Conservation (phyloP, 2,797 vertebrate species). For the Diglossa cyanea region DNA sequence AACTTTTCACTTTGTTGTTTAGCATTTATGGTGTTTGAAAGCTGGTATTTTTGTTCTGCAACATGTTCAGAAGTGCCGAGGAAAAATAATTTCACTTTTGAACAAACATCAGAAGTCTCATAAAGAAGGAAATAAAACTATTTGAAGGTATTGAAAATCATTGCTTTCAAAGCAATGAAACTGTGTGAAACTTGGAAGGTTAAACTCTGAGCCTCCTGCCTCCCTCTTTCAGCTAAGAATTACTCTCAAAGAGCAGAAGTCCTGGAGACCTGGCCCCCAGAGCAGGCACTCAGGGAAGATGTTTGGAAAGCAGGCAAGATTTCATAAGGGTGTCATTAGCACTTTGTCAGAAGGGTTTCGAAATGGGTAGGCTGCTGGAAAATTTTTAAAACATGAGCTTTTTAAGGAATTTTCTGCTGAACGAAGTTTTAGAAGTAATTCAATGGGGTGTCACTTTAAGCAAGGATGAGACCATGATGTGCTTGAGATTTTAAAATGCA, state of each 20-base stretch:
- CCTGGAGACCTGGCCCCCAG: neutral
- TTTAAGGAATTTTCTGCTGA: neutral
- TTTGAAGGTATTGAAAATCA: neutral
- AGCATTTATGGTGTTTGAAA: neutral
- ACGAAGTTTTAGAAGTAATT: neutral
- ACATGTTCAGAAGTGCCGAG: neutral
- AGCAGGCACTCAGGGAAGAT: neutral
- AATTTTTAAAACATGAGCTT: neutral
- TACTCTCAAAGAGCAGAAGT: neutral
- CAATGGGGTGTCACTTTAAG: neutral
- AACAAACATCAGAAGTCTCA: neutral
- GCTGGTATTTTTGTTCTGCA: neutral
- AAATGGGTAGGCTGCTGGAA: neutral
- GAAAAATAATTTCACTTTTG: conserved; percentile 18
- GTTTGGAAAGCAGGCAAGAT: neutral
- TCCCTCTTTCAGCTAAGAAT: neutral
- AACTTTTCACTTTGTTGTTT: neutral
- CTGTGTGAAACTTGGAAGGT: neutral
- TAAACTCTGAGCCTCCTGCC: neutral
- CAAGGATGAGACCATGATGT: neutral
- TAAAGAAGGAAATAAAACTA: neutral
- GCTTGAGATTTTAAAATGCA: neutral
- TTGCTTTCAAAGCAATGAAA: neutral
- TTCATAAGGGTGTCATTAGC: neutral
- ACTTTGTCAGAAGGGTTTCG: neutral